Evolutionary conservation across 2,797 vertebrate species (phyloP).

Genomic region (Delichon dasypus): DNA sequence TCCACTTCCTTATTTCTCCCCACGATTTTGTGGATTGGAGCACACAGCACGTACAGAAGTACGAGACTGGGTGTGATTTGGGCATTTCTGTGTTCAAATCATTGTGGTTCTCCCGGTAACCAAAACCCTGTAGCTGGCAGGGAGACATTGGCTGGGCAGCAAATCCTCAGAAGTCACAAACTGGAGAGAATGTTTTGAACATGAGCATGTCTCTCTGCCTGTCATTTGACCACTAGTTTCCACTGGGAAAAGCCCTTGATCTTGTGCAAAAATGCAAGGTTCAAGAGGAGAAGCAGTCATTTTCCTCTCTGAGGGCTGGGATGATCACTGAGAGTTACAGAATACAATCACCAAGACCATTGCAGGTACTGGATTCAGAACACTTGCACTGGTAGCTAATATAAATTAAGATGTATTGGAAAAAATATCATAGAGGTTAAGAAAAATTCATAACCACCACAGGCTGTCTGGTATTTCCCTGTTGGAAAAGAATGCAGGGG

Average conservation of each 20-base stretch:
- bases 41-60: not conserved
- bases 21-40: not conserved
- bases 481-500: not conserved
- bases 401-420: not conserved
- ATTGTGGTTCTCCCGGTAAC: not conserved
- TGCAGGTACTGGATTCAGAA: not conserved
- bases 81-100: rapidly evolving
- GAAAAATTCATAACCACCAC: not conserved
- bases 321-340: not conserved
- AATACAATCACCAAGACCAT: not conserved
- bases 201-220: rapidly evolving
- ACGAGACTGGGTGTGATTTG: not conserved
- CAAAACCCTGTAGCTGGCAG: not conserved
- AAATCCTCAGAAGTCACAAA: not conserved
- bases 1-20: not conserved
- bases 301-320: not conserved
- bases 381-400: not conserved
- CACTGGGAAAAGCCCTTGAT: not conserved
- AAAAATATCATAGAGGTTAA: not conserved
- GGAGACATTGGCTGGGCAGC: not conserved
- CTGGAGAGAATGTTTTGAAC: not conserved
- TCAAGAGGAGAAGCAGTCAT: not conserved
- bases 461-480: not conserved
- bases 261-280: not conserved
- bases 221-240: not conserved